Base-by-base conservation (phyloP, 2,113 vertebrate species). In the Poeciliopsis retropinna region DNA sequence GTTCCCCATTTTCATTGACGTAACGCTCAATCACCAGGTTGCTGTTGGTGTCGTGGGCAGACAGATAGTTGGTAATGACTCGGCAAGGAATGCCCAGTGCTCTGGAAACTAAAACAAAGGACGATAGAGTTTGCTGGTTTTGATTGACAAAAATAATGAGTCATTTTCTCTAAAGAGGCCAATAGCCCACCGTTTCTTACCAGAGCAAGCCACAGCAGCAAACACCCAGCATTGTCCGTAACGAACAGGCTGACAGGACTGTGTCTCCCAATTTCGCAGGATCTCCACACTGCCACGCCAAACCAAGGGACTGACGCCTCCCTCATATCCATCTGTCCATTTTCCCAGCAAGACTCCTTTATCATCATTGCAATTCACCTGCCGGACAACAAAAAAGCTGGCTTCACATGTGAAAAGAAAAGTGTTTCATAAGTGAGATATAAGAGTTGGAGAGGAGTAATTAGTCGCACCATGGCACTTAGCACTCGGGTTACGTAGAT, bases 141-240 rank as follows among this genome's bases (percentile, higher is more conserved):
- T 32, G 39, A 54, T 54, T 25, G 62, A 37, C 25, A 64, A 31
- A 30, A 64, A 71, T 29, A 27, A 63, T 66, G 28, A 41, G 30
- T 83, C 79, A 12, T 60, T 81, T 78, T 68, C 15, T 41, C 32
- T 25, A 73, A 81, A 89, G 72, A 81, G 64, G 34, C 71, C 15
- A 44, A 39, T 6, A 57, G 22, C 51, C n/a, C 9, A 28, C 64
- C 41, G 63, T 76, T 78, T 91, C 94, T 94, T 92, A 98, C 98
- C 94, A 3, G 97, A 93, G 85, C 97, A 99, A 0, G 95, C 96
- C 78, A 99, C 96, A 0, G 97, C 98, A 0, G 97, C 98, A 22
- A 98, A 99, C 64, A 99, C 98, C 98, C 98, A 99, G 91, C 98
- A 99, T 92, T 99, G 98, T 74, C 98, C 98, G 0, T 95, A 99